Percentiles rank a stretch among this genome's conserved stretches.
phyloP scores from a whole-genome alignment of 2,797 vertebrate species.

The Cyclura pinguis region DNA sequence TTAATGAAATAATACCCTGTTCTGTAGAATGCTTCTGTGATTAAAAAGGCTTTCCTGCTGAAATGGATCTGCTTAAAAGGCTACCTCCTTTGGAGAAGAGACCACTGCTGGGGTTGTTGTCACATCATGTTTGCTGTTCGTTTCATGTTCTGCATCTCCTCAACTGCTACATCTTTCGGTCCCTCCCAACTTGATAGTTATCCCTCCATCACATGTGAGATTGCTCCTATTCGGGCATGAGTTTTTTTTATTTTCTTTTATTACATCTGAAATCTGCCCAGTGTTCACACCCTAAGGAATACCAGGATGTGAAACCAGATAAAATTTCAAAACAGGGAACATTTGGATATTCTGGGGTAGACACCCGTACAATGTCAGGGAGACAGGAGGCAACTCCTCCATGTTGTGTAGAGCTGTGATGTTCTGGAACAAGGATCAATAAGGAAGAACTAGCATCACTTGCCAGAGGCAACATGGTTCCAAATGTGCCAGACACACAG shows the following conservation, averaged over 20 bases:
- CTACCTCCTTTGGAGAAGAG: constrained; percentile 38
- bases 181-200: not conserved
- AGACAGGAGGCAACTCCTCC: not conserved
- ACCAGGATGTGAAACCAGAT: not conserved
- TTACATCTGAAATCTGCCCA: not conserved
- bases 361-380: not conserved
- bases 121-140: constrained; percentile 25
- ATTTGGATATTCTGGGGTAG: not conserved
- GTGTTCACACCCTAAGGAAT: not conserved
- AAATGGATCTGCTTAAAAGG: constrained; percentile 39
- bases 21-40: constrained; percentile 41
- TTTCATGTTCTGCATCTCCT: not conserved
- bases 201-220: not conserved
- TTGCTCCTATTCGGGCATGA: not conserved
- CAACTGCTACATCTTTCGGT: not conserved
- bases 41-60: constrained; percentile 45
- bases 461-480: not conserved
- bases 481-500: not conserved
- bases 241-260: not conserved
- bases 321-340: not conserved
- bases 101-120: constrained; percentile 15
- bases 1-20: constrained; percentile 45
- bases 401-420: not conserved
- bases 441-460: not conserved
- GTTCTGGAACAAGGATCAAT: not conserved